Evolutionary conservation across 2,113 vertebrate genomes (phyloP).

Genomic region (Chascanopsetta lugubris): DNA sequence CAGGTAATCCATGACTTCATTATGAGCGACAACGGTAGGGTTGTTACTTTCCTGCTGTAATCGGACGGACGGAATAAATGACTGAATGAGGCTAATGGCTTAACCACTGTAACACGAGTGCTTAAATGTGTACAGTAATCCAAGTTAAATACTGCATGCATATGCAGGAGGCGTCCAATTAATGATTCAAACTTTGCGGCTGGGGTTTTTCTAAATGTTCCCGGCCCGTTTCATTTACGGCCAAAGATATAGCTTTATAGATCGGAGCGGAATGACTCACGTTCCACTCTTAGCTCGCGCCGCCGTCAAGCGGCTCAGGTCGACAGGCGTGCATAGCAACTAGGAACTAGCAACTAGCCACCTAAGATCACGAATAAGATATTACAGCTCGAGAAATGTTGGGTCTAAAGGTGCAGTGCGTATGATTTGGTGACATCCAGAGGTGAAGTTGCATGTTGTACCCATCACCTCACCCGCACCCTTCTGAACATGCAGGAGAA

Average conservation of each 20-base stretch:
- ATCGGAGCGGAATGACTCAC: constrained; percentile 11
- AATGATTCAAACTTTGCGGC: constrained; percentile 34
- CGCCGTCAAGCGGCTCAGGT: neutral
- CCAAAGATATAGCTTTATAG: constrained; percentile 22
- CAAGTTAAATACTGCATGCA: constrained; percentile 45
- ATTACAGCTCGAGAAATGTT: neutral
- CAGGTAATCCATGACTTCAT: neutral
- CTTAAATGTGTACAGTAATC: constrained; percentile 26
- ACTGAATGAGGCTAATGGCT: constrained; percentile 36
- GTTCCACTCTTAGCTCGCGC: constrained; percentile 7
- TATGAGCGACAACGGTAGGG: constrained; percentile 1
- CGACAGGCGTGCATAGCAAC: neutral
- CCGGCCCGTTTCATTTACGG: constrained; percentile 33
- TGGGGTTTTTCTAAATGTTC: constrained; percentile 17
- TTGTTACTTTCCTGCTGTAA: neutral
- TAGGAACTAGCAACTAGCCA: neutral
- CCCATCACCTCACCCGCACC: too few relatives aligned
- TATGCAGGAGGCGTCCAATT: constrained; percentile 19
- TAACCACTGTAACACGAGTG: constrained; percentile 7
- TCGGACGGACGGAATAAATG: constrained; percentile 35
- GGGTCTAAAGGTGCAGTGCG: too few relatives aligned
- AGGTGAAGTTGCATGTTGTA: too few relatives aligned
- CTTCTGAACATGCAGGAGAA: too few relatives aligned
- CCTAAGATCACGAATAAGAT: constrained; percentile 6
- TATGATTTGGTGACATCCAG: too few relatives aligned